Evolutionary conservation across 2,888 invertebrate genomes (phyloP).

Genomic region (Zygaena filipendulae): DNA sequence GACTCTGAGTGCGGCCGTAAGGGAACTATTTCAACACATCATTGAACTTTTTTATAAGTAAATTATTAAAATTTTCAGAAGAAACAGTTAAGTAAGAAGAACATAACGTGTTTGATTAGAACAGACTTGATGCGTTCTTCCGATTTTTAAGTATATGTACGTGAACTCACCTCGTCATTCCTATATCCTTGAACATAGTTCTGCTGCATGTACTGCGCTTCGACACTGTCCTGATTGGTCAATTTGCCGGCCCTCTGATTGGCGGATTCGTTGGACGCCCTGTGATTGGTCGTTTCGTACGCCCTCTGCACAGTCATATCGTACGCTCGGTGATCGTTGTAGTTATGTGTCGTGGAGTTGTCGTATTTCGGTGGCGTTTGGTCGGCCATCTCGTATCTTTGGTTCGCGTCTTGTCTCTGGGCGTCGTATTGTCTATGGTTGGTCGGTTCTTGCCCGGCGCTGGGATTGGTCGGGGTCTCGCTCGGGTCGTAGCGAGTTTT

Average conservation of each 20-base stretch:
- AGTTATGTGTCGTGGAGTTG: not conserved
- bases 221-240: constrained; percentile 23
- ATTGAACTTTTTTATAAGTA: too few relatives aligned
- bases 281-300: constrained; percentile 17
- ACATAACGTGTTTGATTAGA: too few relatives aligned
- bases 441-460: constrained; percentile 6
- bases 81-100: too few relatives aligned
- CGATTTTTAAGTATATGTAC: not conserved
- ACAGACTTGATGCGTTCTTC: too few relatives aligned
- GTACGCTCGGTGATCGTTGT: not conserved
- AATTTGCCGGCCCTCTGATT: constrained; percentile 13
- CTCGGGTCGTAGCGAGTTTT: constrained; percentile 21
- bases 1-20: too few relatives aligned
- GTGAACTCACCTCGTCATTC: constrained; percentile 30
- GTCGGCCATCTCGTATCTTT: too few relatives aligned
- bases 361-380: constrained; percentile 6
- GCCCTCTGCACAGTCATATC: constrained; percentile 2
- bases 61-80: too few relatives aligned
- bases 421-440: constrained; percentile 14
- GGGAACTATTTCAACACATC: too few relatives aligned
- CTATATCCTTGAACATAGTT: constrained; percentile 28
- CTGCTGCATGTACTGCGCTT: constrained; percentile 24
- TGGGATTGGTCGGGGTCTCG: constrained; percentile 7
- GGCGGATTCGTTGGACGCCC: constrained; percentile 8
- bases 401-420: constrained; percentile 10